Evolutionary conservation across 2,113 vertebrate species (phyloP), one percentile per base, ranked within the genome.

Genomic region (Mustelus asterias): DNA sequence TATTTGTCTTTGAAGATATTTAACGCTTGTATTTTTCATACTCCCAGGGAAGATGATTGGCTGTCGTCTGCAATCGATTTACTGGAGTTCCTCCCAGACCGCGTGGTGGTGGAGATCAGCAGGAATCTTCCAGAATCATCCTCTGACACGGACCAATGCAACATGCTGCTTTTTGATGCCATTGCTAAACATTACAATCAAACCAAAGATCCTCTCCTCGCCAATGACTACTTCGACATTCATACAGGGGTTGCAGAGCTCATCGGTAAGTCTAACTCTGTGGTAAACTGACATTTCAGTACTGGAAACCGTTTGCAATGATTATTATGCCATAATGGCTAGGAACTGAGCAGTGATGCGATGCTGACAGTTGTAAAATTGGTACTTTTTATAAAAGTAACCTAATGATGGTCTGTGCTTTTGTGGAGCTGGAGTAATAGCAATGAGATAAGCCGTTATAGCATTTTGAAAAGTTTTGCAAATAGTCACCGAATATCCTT

Each of bases 211-310:
- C 98, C 99, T 0, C 97, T 99, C 80, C 97, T 99, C 96, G 97
- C 96, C 96, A 99, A 98, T 96, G 98, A 99, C 0, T 97, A 98
- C 8, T 98, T 98, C 69, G 99, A 99, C 96, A 98, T 99, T 96
- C 99, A 99, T 96, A 98, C 98, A 0, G 98, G 99, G 96, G 99
- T 99, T 96, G 98, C 99, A 1, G 99, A 99, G 95, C 98, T 99
- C 0, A 96, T 99, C 0, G 99, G 99, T 99, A 97, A 98, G 98
- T 96, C 54, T 85, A 37, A 95, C 41, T 13, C n/a, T n/a, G 6
- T 33, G 18, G 22, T 72, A 48, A 95, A 41, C 60, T 94, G 92
- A 16, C 4, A 54, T 33, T 18, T 72, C 37, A 41, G 16, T 37
- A 41, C 26, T 2, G 10, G n/a, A 0, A 29, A 70, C 22, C 9